Evolutionary conservation across 2,113 vertebrate genomes (phyloP).

Genomic region (Galbula dea): DNA sequence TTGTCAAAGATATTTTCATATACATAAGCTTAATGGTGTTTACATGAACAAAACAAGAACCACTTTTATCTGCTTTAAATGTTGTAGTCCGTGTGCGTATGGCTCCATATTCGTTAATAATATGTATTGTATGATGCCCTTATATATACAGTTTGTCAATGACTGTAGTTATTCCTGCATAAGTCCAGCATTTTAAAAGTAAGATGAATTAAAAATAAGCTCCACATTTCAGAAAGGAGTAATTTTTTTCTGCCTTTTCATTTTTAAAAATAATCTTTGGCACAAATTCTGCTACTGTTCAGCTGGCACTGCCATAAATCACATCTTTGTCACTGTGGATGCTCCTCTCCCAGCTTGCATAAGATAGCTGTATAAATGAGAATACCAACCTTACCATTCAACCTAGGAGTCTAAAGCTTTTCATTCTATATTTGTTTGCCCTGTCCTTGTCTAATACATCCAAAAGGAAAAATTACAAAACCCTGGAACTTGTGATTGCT

Average conservation of each 20-base stretch:
- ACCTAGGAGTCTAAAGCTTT: neutral
- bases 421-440: neutral
- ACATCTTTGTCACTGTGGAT: fast-evolving
- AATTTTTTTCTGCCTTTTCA: neutral
- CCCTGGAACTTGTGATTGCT: neutral
- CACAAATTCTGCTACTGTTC: neutral
- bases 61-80: neutral
- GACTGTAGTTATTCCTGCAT: neutral
- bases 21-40: neutral
- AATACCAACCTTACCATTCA: neutral
- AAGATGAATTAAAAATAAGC: neutral
- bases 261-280: neutral
- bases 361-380: neutral
- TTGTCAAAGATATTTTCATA: neutral
- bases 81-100: neutral
- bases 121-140: neutral
- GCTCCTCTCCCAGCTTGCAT: neutral
- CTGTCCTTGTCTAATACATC: neutral
- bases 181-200: neutral
- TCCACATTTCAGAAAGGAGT: neutral
- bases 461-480: neutral
- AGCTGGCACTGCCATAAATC: neutral
- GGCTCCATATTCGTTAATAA: neutral
- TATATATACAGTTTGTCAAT: neutral
- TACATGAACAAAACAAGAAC: neutral